Evolutionary conservation across 53 echinoderm and acorn worm species (phyloP), one percentile per base, ranked within the genome.

Genomic region (Antedon mediterranea): DNA sequence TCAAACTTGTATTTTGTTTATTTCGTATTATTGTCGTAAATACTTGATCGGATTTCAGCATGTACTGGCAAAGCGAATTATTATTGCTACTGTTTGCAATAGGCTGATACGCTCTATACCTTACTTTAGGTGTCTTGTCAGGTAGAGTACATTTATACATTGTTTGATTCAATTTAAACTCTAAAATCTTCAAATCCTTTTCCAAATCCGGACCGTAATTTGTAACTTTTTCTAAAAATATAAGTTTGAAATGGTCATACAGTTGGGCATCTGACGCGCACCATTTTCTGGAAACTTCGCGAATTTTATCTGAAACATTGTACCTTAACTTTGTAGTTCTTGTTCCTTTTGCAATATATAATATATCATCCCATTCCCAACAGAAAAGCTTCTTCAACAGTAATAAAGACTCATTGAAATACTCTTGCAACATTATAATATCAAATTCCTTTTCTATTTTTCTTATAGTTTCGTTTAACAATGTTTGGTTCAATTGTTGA

Each of bases 361-460:
- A 72, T 71, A 89, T 80, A 57, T 88, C 88, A 4, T 84, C 80
- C 34, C 76, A 75, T 0, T 84, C 81, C 88, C 88, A 88, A 79
- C 88, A 88, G 3, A 88, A 43, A 31, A 75, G 28, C 28, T 79
- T 79, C 28, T 80, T 79, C 0, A 89, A 77, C 26, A 85, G 41
- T 7, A 89, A 76, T 30, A 89, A 77, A 3, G 85, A 89, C 33
- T 85, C 85, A 43, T 89, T 85, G 72, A 85, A 89, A 30, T 89
- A 82, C 71, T 89, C 89, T 8, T 43, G 82, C 18, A 89, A 77
- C 79, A 89, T 79, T 15, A 89, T 85, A 43, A 89, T 42, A 27
- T 89, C 89, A 43, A 89, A 71, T 72, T 89, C 85, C 0, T 31
- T 14, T 29, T 43, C 73, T 3, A 89, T 57, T 32, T 72, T 32